A percentile compares a stretch with the other conserved stretches of the same genome.
Conservation (phyloP, 1,140 invertebrate species). For the Druon quercuslanigerum region DNA sequence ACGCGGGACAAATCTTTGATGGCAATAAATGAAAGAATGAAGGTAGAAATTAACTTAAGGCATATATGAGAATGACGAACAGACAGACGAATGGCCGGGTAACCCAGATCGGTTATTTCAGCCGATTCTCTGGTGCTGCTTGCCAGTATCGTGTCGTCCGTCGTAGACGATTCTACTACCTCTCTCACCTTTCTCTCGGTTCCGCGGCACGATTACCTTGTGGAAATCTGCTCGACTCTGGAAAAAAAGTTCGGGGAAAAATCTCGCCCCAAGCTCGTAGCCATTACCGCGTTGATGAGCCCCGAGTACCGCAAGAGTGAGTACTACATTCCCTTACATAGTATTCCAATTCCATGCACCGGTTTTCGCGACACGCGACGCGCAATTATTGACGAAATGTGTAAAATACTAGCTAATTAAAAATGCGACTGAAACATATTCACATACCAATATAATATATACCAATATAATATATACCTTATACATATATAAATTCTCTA, state of each 20-base stretch:
- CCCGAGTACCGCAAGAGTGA: conserved; percentile 49
- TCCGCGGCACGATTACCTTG: neutral
- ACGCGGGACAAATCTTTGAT: conserved; percentile 48
- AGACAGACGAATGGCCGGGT: conserved; percentile 73
- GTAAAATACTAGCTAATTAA: neutral
- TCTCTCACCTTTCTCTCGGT: conserved; percentile 36
- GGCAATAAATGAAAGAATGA: conserved; percentile 61
- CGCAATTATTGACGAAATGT: conserved; percentile 30
- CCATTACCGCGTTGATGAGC: conserved; percentile 49
- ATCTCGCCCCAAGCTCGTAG: neutral
- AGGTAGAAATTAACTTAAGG: conserved; percentile 60
- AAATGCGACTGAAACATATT: neutral
- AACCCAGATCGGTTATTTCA: conserved; percentile 74
- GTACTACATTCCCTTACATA: conserved; percentile 37
- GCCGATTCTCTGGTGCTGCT: conserved; percentile 62
- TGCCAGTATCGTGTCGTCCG: conserved; percentile 69
- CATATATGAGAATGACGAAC: conserved; percentile 33
- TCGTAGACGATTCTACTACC: conserved; percentile 60
- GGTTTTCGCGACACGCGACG: conserved; percentile 42
- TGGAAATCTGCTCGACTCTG: neutral
- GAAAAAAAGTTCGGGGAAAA: neutral
- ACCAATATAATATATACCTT: neutral
- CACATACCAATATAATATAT: neutral
- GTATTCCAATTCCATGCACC: conserved; percentile 33
- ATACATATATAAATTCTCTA: neutral